Base-by-base conservation (phyloP, 30 jellyfish, hydroid and myxozoan species). In the Haliclystus octoradiatus region DNA sequence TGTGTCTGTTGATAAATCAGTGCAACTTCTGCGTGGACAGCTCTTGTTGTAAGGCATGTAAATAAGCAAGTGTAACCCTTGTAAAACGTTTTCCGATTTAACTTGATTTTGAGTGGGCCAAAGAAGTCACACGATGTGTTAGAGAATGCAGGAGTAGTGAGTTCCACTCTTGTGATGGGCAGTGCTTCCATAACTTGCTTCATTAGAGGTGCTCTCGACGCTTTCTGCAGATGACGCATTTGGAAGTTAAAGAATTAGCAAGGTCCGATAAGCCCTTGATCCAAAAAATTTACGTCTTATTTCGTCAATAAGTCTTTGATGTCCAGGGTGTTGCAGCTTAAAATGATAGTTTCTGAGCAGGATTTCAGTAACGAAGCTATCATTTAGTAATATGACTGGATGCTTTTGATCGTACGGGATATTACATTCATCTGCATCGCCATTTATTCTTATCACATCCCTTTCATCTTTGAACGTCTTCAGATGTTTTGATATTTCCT, bases 361-460 rank as follows among this genome's bases (percentile, higher is more conserved):
- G 9, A 9, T 40, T 40, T 19, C 19, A 5, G 57, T 40, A 19
- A 40, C 19, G 14, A 40, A 9, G 57, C 19, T 9, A 40, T 40
- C 9, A 5, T 40, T 40, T 19, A 19, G 57, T 19, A 40, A 63
- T 46, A 75, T 65, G 26, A 49, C 50, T 31, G 88, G 81, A 53
- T 64, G 81, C 31, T 65, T 49, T 40, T 40, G 57, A 40, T 40
- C 57, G 57, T 40, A 40, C n/a, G n/a, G n/a, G n/a, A n/a, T n/a
- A n/a, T 72, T 74, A 27, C 35, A 66, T 33, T 50, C 34, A 46
- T n/a, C n/a, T n/a, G 35, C 74, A 26, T 74, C 34, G 52, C 83
- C 76, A 51, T 74, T 35, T 65, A 72, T 74, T 52, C 83, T 73
- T 62, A 72, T n/a, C 61, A 72, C 65, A 33, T 74, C 83, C 25